These are phyloP conservation scores for Malacoctenus gilli DNA, from an alignment of 2,797 vertebrate species.

Conservation along the genomic window DNA sequence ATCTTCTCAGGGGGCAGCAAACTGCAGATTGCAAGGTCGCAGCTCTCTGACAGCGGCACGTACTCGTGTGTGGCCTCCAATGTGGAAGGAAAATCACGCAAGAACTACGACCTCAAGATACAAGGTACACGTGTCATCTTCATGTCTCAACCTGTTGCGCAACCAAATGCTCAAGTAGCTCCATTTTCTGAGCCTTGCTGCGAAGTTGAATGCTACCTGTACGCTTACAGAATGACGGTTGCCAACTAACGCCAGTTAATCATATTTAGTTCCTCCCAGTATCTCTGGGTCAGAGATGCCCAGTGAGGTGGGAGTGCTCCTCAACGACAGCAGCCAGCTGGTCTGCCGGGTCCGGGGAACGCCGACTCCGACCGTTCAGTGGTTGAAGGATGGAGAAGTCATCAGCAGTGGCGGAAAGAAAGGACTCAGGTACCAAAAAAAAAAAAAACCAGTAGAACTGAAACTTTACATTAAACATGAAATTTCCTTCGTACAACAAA, in stretches of 20 bases:
- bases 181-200: too few species aligned
- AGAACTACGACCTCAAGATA: slow-evolving; percentile 88
- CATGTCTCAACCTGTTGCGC: neutral
- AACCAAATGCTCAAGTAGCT: neutral
- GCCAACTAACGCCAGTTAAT: too few species aligned
- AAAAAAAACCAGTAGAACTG: too few species aligned
- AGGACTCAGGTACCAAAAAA: slow-evolving; percentile 74
- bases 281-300: slow-evolving; percentile 91
- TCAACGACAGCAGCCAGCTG: slow-evolving; percentile 88
- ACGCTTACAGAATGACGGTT: too few species aligned
- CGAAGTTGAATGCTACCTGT: too few species aligned
- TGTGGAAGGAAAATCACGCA: slow-evolving; percentile 87
- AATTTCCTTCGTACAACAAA: too few species aligned
- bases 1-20: slow-evolving; percentile 93
- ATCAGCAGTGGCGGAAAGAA: slow-evolving; percentile 67
- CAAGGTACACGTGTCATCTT: slow-evolving; percentile 81
- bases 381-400: slow-evolving; percentile 91
- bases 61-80: slow-evolving; percentile 93
- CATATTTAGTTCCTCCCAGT: slow-evolving; percentile 92
- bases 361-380: slow-evolving; percentile 86
- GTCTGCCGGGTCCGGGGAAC: slow-evolving; percentile 85
- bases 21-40: slow-evolving; percentile 90
- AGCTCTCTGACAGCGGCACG: slow-evolving; percentile 86
- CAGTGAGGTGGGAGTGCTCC: slow-evolving; percentile 85
- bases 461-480: neutral